Evolutionary conservation across 2,888 invertebrate genomes (phyloP).

Genomic region (Argyresthia albistria): DNA sequence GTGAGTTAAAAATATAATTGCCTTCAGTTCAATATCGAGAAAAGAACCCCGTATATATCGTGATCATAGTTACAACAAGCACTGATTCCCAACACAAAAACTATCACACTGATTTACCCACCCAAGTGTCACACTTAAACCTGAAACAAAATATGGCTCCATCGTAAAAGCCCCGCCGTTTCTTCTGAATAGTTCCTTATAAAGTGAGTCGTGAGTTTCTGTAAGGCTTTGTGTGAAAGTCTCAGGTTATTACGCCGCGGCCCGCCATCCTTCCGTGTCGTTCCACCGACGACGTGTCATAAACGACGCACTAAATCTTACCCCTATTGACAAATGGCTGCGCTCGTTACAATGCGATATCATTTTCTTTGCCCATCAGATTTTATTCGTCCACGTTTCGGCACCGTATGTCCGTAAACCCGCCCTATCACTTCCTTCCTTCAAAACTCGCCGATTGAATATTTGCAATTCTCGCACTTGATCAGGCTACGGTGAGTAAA

Average conservation of each 20-base stretch:
- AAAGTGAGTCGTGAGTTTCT: not conserved
- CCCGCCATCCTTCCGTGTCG: conserved; percentile 15
- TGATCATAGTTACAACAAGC: no score
- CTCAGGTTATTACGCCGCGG: conserved; percentile 37
- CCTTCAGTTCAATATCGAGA: no score
- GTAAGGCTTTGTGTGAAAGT: conserved; percentile 24
- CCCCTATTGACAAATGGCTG: conserved; percentile 50
- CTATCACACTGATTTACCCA: no score
- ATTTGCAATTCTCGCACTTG: conserved; percentile 6
- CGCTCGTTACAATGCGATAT: conserved; percentile 45
- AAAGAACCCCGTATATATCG: no score
- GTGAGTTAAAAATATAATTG: no score
- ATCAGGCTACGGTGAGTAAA: not conserved
- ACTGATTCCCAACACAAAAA: no score
- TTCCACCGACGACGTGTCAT: conserved; percentile 22
- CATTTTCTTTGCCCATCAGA: conserved; percentile 33
- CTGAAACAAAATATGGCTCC: no score
- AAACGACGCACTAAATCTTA: conserved; percentile 43
- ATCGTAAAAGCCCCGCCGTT: no score
- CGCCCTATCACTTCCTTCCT: conserved; percentile 20
- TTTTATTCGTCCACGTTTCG: conserved; percentile 36
- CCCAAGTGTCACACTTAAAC: no score
- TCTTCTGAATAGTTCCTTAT: no score
- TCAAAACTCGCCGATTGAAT: conserved; percentile 16
- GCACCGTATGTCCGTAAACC: conserved; percentile 30